These are phyloP conservation scores for Petaurus breviceps DNA, from an alignment of 2,113 vertebrate species.

Conservation along the genomic window DNA sequence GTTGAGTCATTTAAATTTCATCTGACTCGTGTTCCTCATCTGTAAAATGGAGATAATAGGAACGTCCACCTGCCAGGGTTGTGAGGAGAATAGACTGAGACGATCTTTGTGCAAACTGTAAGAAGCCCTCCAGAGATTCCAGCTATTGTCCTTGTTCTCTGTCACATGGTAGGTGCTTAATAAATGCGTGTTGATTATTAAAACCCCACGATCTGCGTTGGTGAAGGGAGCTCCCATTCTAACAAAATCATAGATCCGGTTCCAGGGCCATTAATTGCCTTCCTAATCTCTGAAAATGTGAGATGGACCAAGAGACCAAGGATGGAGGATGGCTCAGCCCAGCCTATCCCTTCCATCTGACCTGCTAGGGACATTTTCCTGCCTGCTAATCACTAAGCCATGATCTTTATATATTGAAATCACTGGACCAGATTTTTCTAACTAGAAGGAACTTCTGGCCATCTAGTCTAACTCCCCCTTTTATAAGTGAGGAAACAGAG, in stretches of 20 bases:
- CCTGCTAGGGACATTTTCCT: not conserved
- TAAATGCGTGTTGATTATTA: not conserved
- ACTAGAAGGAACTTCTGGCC: not conserved
- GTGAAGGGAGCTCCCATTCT: not conserved
- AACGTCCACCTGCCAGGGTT: not conserved
- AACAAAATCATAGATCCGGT: not conserved
- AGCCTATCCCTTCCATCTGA: not conserved
- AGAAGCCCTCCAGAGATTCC: not conserved
- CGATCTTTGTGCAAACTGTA: not conserved
- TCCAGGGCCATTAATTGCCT: not conserved
- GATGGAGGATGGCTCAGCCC: not conserved
- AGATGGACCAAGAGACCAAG: not conserved
- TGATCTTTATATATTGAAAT: not conserved
- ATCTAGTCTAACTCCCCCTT: not conserved
- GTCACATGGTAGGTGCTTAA: not conserved
- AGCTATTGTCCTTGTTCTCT: not conserved
- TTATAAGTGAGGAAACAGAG: not conserved
- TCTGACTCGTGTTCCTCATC: not conserved
- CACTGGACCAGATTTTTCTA: not conserved
- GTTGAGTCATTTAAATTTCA: not conserved
- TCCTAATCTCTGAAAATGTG: conserved; percentile 6
- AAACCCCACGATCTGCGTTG: not conserved
- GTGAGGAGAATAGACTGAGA: not conserved
- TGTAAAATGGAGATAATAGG: not conserved
- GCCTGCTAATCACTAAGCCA: not conserved